These are phyloP conservation scores for Drosophila prostipennis DNA, from an alignment of 2,888 invertebrate genomes.

Conservation along the genomic window DNA sequence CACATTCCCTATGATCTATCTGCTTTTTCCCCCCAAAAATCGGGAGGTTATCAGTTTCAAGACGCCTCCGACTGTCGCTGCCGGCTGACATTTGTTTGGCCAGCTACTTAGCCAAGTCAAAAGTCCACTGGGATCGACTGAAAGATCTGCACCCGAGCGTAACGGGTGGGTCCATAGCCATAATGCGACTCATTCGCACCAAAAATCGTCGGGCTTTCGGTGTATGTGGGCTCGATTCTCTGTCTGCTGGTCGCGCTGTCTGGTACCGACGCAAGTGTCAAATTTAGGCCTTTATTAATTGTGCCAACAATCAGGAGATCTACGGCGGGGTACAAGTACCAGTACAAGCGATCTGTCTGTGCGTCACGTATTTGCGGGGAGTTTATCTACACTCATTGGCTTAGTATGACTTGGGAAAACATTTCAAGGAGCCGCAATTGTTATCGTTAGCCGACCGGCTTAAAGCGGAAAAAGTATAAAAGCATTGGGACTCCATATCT, in stretches of 20 bases:
- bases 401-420: slow-evolving; percentile 56
- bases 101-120: slow-evolving; percentile 34
- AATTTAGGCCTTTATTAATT: slow-evolving; percentile 59
- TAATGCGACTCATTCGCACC: slow-evolving; percentile 50
- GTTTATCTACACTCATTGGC: slow-evolving; percentile 34
- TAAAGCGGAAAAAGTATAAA: slow-evolving; percentile 34
- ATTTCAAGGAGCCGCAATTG: slow-evolving; percentile 33
- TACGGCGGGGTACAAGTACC: not conserved
- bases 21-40: slow-evolving; percentile 4
- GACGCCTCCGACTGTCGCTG: slow-evolving; percentile 21
- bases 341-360: slow-evolving; percentile 38
- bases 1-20: slow-evolving; percentile 5
- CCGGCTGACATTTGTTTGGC: slow-evolving; percentile 27
- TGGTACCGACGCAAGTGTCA: slow-evolving; percentile 43
- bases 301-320: slow-evolving; percentile 58
- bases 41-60: slow-evolving; percentile 15
- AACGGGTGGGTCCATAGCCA: slow-evolving; percentile 19
- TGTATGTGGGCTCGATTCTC: slow-evolving; percentile 3
- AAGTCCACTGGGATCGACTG: slow-evolving; percentile 30
- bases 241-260: slow-evolving; percentile 43
- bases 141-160: slow-evolving; percentile 41
- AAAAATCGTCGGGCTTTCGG: not conserved
- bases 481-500: slow-evolving; percentile 30
- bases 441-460: slow-evolving; percentile 37
- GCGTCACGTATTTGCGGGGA: slow-evolving; percentile 55